Percentiles rank a stretch among this genome's conserved stretches.
Conservation (phyloP, 30 jellyfish, hydroid and myxozoan genomes). For the Cassiopea andromeda region DNA sequence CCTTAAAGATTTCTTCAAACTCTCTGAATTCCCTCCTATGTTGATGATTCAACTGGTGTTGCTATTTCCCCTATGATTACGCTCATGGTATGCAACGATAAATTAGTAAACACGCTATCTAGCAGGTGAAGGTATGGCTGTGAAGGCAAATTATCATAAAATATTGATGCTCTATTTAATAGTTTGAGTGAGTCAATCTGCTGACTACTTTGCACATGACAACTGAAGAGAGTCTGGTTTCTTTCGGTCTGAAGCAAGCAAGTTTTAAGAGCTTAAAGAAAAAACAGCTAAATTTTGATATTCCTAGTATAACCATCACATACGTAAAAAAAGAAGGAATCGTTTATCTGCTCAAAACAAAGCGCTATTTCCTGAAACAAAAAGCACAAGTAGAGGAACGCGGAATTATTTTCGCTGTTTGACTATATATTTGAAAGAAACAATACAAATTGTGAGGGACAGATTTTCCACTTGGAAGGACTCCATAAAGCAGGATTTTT, state of each 20-base stretch:
- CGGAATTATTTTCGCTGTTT: background rate
- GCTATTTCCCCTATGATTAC: background rate
- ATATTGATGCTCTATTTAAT: constrained; percentile 25
- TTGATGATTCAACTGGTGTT: background rate
- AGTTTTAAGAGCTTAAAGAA: too few species aligned
- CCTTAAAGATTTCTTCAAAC: background rate
- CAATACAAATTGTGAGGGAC: background rate
- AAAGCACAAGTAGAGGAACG: background rate
- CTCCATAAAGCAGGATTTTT: background rate
- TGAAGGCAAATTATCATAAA: constrained; percentile 26
- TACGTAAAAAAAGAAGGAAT: too few species aligned
- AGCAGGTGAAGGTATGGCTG: constrained; percentile 48
- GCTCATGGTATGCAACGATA: background rate
- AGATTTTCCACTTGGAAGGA: background rate
- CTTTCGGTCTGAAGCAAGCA: background rate
- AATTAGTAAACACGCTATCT: background rate
- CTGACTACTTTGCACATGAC: background rate
- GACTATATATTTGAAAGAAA: background rate
- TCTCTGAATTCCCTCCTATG: background rate
- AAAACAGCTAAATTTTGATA: too few species aligned
- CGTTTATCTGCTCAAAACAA: too few species aligned
- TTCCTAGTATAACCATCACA: too few species aligned
- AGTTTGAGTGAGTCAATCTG: constrained; percentile 20
- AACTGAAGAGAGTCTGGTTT: background rate
- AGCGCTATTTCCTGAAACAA: too few species aligned